phyloP scores from a whole-genome alignment of 2,113 vertebrate genomes.

The Nycticorax nycticorax region DNA sequence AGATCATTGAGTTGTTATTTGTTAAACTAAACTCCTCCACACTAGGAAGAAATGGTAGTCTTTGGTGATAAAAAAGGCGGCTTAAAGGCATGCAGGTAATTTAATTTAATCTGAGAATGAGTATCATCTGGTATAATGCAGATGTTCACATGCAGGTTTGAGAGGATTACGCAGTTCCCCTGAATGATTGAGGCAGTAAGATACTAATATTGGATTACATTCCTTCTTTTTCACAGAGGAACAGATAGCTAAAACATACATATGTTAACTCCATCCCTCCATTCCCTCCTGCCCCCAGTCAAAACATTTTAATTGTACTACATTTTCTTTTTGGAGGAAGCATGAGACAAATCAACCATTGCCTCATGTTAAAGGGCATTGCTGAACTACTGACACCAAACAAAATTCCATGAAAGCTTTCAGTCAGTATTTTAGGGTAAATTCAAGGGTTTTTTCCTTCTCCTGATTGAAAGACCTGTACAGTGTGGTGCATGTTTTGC shows the following conservation, averaged over 20 bases:
- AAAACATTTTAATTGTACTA: neutral
- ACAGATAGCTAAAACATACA: neutral
- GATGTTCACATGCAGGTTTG: neutral
- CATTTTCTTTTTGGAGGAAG: neutral
- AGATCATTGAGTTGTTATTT: neutral
- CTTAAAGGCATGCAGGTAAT: constrained; percentile 16
- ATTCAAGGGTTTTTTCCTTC: neutral
- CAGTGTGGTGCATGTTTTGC: neutral
- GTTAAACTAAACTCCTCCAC: neutral
- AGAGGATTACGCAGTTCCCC: neutral
- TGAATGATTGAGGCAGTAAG: neutral
- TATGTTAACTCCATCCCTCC: neutral
- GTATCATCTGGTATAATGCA: neutral
- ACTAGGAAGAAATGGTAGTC: neutral
- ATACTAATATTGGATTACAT: neutral
- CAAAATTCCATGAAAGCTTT: neutral
- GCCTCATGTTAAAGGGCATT: neutral
- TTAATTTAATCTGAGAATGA: constrained; percentile 32
- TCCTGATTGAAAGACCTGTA: neutral
- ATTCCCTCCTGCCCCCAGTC: neutral
- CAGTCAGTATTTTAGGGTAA: neutral
- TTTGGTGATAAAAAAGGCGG: neutral
- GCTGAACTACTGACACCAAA: neutral
- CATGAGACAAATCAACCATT: neutral
- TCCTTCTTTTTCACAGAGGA: neutral